These are phyloP conservation scores for Lagocephalus sceleratus DNA, from an alignment of 2,797 vertebrate genomes.

Conservation along the genomic window DNA sequence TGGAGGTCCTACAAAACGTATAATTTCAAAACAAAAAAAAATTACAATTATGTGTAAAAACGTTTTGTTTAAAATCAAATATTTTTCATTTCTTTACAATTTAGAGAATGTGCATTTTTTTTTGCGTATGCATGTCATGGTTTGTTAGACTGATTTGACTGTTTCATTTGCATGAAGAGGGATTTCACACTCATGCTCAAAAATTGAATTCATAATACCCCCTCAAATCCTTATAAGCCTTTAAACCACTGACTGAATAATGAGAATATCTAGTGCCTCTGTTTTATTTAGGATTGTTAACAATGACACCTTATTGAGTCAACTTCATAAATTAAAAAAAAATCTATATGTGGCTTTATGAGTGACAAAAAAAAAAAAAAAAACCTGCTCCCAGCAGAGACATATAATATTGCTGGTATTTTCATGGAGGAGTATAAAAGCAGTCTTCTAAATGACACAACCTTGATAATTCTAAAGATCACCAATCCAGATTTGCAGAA, in stretches of 20 bases:
- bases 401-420: conserved; percentile 30
- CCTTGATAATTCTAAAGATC: conserved; percentile 27
- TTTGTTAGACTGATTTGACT: conserved; percentile 64
- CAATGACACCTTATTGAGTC: conserved; percentile 50
- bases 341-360: conserved; percentile 25
- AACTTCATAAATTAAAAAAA: conserved; percentile 63
- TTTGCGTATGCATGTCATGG: conserved; percentile 16
- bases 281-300: conserved; percentile 52
- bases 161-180: conserved; percentile 59
- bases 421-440: conserved; percentile 36
- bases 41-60: conserved; percentile 27
- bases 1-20: conserved; percentile 64
- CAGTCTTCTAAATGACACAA: conserved; percentile 38
- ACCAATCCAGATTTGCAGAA: conserved; percentile 26
- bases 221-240: conserved; percentile 57
- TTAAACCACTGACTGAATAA: conserved; percentile 50
- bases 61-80: conserved; percentile 22
- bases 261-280: background rate
- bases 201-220: conserved; percentile 59
- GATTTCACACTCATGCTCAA: conserved; percentile 52
- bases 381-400: conserved; percentile 42
- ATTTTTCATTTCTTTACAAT: conserved; percentile 40
- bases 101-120: conserved; percentile 40
- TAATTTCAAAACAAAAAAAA: conserved; percentile 55
- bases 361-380: no score